A percentile compares a stretch with the other conserved stretches of the same genome.
phyloP scores from a whole-genome alignment of 1,140 invertebrate species.

The Tetragonula clypearis region DNA sequence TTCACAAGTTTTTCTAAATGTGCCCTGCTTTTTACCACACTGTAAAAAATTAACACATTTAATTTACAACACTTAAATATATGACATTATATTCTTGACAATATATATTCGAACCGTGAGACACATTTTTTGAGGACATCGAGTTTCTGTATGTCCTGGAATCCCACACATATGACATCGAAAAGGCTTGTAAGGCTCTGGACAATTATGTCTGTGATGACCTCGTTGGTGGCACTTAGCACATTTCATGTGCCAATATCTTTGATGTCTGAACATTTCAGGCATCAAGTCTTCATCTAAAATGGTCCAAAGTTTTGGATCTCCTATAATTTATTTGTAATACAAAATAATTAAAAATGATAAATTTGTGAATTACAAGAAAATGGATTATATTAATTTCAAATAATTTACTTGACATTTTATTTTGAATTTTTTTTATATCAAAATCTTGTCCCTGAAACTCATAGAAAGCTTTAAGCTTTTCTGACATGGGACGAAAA shows the following conservation, averaged over 20 bases:
- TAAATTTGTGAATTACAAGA: background rate
- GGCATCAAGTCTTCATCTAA: slow-evolving; percentile 74
- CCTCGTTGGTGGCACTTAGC: slow-evolving; percentile 82
- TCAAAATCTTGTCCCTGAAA: slow-evolving; percentile 84
- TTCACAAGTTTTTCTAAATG: slow-evolving; percentile 84
- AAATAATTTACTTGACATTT: slow-evolving; percentile 83
- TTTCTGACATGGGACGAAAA: slow-evolving; percentile 72
- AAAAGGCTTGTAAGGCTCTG: slow-evolving; percentile 74
- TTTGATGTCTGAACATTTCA: slow-evolving; percentile 52
- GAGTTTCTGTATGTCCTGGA: slow-evolving; percentile 83
- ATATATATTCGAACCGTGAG: slow-evolving; percentile 83
- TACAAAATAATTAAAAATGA: slow-evolving; percentile 42
- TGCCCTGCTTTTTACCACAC: slow-evolving; percentile 85
- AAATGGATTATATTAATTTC: slow-evolving; percentile 15
- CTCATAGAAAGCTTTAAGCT: slow-evolving; percentile 85
- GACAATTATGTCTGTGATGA: slow-evolving; percentile 80
- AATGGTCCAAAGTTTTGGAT: slow-evolving; percentile 81
- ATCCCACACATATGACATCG: slow-evolving; percentile 85
- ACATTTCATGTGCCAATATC: slow-evolving; percentile 80
- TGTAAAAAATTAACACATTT: slow-evolving; percentile 72
- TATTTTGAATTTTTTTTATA: slow-evolving; percentile 80
- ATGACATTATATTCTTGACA: slow-evolving; percentile 26
- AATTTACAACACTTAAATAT: slow-evolving; percentile 10
- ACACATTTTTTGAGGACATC: slow-evolving; percentile 86
- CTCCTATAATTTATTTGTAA: slow-evolving; percentile 66